phyloP scores from a whole-genome alignment of 2,888 invertebrate species.

The Hypomecis punctinalis region DNA sequence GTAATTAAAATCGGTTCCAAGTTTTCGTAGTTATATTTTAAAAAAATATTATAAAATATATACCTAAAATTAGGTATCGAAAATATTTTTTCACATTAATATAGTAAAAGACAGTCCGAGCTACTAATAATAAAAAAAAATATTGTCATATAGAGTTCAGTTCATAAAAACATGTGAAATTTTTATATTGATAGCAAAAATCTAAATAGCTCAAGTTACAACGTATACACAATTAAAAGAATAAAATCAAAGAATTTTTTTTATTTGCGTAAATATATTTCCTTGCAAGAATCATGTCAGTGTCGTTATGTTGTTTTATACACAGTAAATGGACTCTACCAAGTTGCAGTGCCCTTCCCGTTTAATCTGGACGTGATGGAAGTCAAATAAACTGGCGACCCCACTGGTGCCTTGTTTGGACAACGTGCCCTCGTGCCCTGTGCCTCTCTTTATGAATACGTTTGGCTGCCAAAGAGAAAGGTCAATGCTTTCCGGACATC shows the following conservation, averaged over 20 bases:
- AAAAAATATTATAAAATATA: too few species aligned
- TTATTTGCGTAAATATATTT: not conserved
- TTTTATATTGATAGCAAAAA: too few species aligned
- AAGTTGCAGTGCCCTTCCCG: constrained; percentile 19
- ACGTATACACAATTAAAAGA: too few species aligned
- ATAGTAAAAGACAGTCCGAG: too few species aligned
- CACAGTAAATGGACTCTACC: not conserved
- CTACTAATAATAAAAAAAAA: too few species aligned
- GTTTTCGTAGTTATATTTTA: not conserved
- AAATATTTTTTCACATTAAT: too few species aligned
- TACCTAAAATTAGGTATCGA: too few species aligned
- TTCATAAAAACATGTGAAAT: too few species aligned
- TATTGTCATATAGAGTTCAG: too few species aligned
- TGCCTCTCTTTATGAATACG: constrained; percentile 34
- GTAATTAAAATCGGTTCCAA: not conserved
- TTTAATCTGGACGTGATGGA: constrained; percentile 64
- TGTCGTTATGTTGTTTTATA: too few species aligned
- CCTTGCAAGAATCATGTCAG: not conserved
- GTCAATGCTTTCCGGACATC: constrained; percentile 33
- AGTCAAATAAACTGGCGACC: constrained; percentile 62
- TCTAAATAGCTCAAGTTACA: too few species aligned
- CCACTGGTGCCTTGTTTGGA: constrained; percentile 52
- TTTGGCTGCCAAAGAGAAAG: constrained; percentile 36
- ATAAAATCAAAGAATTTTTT: not conserved
- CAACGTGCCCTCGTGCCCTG: constrained; percentile 36